These are phyloP conservation scores for Champsocephalus gunnari DNA, from an alignment of 2,797 vertebrate species.

Conservation along the genomic window DNA sequence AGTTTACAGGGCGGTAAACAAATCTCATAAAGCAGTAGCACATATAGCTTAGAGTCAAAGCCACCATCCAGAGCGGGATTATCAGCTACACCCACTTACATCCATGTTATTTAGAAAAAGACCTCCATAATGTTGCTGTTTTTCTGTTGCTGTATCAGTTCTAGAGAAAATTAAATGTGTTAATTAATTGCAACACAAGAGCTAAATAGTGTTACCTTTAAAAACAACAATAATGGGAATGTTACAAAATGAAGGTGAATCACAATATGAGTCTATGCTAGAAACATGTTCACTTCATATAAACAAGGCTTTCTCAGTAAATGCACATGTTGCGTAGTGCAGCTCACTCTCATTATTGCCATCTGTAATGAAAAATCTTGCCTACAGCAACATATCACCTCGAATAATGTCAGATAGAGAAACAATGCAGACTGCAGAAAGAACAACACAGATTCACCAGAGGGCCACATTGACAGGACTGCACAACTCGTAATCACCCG, in stretches of 20 bases:
- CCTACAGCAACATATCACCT: conserved; percentile 55
- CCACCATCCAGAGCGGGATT: conserved; percentile 62
- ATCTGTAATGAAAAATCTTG: conserved; percentile 46
- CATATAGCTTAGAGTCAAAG: conserved; percentile 57
- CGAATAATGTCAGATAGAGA: conserved; percentile 42
- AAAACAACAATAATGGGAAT: conserved; percentile 6
- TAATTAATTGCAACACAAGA: conserved; percentile 28
- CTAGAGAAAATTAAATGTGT: conserved; percentile 7
- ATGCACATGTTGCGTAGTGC: conserved; percentile 23
- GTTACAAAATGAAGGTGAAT: conserved; percentile 41
- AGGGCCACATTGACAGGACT: conserved; percentile 34
- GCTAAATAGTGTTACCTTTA: conserved; percentile 23
- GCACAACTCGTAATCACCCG: conserved; percentile 2
- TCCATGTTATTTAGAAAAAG: conserved; percentile 42
- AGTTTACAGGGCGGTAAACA: conserved; percentile 44
- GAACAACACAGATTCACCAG: conserved; percentile 16
- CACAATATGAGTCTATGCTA: conserved; percentile 44
- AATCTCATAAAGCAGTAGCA: conserved; percentile 56
- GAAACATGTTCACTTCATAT: conserved; percentile 38
- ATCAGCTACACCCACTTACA: conserved; percentile 57
- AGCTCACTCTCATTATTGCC: conserved; percentile 45
- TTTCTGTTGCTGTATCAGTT: neutral
- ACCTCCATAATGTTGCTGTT: conserved; percentile 38
- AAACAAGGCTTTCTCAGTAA: conserved; percentile 38
- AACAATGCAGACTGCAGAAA: conserved; percentile 26